Evolutionary conservation across 2,113 vertebrate genomes (phyloP).

Genomic region (Coreoperca whiteheadi): DNA sequence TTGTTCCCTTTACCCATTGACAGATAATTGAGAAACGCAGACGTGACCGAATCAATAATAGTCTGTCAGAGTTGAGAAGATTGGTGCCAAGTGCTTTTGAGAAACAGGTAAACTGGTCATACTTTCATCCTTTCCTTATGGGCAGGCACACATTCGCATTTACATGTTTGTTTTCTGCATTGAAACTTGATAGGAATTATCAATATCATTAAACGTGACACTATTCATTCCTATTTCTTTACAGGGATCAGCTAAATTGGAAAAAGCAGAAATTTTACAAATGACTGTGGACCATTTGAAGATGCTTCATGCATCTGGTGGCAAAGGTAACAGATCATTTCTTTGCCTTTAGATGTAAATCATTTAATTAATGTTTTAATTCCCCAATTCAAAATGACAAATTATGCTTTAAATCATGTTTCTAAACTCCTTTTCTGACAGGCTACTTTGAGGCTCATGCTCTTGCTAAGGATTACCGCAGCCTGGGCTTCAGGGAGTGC

Average conservation of each 20-base stretch:
- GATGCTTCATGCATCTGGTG: slow-evolving; percentile 95
- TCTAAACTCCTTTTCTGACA: slow-evolving; percentile 64
- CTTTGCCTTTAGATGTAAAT: background rate
- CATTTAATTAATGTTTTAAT: background rate
- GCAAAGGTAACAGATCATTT: slow-evolving; percentile 88
- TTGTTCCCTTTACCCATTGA: background rate
- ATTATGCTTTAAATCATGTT: background rate
- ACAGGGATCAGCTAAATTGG: slow-evolving; percentile 96
- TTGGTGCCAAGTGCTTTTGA: slow-evolving; percentile 98
- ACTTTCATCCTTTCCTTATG: rapidly evolving
- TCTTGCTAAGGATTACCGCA: slow-evolving; percentile 98
- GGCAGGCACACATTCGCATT: background rate
- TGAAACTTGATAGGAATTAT: too few species aligned
- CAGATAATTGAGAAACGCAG: slow-evolving; percentile 98
- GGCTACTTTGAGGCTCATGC: slow-evolving; percentile 97
- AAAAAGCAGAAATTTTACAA: slow-evolving; percentile 98
- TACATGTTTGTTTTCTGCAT: background rate
- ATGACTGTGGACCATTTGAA: slow-evolving; percentile 99
- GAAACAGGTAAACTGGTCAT: slow-evolving; percentile 90
- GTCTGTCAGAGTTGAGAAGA: slow-evolving; percentile 94
- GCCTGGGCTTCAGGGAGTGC: slow-evolving; percentile 98
- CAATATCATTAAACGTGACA: background rate
- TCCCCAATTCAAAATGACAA: background rate
- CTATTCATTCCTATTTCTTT: background rate
- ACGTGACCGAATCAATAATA: slow-evolving; percentile 98